These are phyloP conservation scores for Acanthiza pusilla DNA, from an alignment of 2,797 vertebrate genomes.

Conservation along the genomic window DNA sequence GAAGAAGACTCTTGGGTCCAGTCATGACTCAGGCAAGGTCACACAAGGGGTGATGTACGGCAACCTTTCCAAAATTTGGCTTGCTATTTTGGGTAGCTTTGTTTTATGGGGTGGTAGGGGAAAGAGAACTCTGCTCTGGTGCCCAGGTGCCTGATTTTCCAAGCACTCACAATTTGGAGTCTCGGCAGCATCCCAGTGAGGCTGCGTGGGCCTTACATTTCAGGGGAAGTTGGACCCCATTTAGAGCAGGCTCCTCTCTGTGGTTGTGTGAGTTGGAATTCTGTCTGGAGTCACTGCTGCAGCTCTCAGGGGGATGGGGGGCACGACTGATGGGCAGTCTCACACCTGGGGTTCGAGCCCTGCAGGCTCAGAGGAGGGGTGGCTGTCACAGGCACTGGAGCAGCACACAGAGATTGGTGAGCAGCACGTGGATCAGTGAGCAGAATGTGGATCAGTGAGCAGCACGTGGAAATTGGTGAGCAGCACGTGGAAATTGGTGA, in stretches of 20 bases:
- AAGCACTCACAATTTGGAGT: background rate
- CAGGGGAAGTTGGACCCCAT: background rate
- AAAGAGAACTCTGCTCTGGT: background rate
- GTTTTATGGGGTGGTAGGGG: background rate
- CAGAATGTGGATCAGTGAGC: too few species aligned
- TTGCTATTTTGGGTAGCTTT: background rate
- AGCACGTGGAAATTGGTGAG: too few species aligned
- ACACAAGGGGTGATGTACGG: background rate
- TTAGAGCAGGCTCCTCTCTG: background rate
- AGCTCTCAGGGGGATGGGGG: background rate
- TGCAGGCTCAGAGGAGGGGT: background rate
- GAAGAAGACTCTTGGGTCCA: constrained; percentile 26
- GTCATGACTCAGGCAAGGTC: constrained; percentile 22
- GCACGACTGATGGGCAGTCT: background rate
- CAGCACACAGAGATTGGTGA: background rate
- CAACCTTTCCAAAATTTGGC: background rate
- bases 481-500: too few species aligned
- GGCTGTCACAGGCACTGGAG: background rate
- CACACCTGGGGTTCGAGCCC: background rate
- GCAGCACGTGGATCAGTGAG: background rate
- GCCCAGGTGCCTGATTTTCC: background rate
- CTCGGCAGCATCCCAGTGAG: background rate
- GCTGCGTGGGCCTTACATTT: accelerated
- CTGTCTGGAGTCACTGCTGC: background rate
- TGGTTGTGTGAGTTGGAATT: background rate